These are phyloP conservation scores for Maconellicoccus hirsutus DNA, from an alignment of 1,140 invertebrate genomes.

Conservation along the genomic window DNA sequence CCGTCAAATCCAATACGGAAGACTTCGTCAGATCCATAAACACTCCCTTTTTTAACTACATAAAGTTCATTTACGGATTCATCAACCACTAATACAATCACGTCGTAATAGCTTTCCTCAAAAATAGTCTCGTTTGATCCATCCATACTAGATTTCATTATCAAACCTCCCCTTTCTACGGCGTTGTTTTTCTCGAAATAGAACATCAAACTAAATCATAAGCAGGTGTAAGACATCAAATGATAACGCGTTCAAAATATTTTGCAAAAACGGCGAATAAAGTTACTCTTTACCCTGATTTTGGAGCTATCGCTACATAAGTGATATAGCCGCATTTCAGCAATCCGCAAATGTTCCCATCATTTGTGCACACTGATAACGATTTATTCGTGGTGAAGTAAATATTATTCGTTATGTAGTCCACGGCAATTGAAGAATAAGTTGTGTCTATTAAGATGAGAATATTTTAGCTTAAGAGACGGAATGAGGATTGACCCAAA, in stretches of 20 bases:
- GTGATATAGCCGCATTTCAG: background rate
- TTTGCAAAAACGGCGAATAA: background rate
- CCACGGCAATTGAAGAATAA: background rate
- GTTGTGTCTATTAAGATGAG: too few species aligned
- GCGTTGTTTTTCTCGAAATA: background rate
- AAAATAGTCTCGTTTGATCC: background rate
- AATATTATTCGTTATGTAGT: background rate
- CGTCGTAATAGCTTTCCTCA: too few species aligned
- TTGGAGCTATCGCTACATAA: background rate
- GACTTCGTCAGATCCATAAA: too few species aligned
- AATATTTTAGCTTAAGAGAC: too few species aligned
- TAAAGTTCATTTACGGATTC: too few species aligned
- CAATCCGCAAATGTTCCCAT: background rate
- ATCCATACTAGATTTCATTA: background rate
- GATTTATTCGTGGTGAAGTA: background rate
- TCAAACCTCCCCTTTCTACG: too few species aligned
- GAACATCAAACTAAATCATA: background rate
- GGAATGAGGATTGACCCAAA: too few species aligned
- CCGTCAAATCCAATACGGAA: too few species aligned
- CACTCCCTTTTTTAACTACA: too few species aligned
- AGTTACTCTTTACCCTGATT: background rate
- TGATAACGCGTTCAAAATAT: too few species aligned
- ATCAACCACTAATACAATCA: too few species aligned
- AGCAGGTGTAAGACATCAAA: too few species aligned
- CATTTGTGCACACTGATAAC: background rate